Percentiles rank a stretch among this genome's conserved stretches.
phyloP scores from a whole-genome alignment of 2,797 vertebrate species.

The Coregonus suidteri region DNA sequence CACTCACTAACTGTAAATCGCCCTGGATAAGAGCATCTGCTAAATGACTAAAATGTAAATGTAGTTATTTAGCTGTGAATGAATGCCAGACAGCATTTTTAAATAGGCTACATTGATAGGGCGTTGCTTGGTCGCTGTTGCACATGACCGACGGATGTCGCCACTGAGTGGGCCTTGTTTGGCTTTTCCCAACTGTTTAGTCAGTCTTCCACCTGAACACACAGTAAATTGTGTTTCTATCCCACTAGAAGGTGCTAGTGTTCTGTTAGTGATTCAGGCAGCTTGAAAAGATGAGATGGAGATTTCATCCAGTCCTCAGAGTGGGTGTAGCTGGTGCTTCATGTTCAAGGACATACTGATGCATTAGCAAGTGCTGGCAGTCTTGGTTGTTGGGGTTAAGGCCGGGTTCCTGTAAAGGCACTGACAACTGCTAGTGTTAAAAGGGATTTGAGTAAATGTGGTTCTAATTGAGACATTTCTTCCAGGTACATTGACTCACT shows the following conservation, averaged over 20 bases:
- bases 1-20: no score
- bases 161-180: not conserved
- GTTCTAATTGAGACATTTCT: not conserved
- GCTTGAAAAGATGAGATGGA: not conserved
- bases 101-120: conserved; percentile 29
- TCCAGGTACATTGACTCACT: conserved; percentile 47
- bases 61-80: conserved; percentile 17
- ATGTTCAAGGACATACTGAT: not conserved
- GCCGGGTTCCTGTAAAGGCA: not conserved
- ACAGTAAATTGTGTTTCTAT: not conserved
- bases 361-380: not conserved
- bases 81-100: not conserved
- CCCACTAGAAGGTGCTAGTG: conserved; percentile 32
- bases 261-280: not conserved
- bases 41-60: no score
- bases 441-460: not conserved
- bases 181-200: not conserved
- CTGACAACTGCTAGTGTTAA: not conserved
- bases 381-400: not conserved
- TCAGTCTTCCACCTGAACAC: not conserved
- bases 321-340: not conserved
- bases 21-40: no score
- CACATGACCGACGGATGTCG: conserved; percentile 31
- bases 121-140: conserved; percentile 66
- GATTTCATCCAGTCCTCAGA: not conserved